phyloP scores from a whole-genome alignment of 2,113 vertebrate genomes.

The Lonchura striata region DNA sequence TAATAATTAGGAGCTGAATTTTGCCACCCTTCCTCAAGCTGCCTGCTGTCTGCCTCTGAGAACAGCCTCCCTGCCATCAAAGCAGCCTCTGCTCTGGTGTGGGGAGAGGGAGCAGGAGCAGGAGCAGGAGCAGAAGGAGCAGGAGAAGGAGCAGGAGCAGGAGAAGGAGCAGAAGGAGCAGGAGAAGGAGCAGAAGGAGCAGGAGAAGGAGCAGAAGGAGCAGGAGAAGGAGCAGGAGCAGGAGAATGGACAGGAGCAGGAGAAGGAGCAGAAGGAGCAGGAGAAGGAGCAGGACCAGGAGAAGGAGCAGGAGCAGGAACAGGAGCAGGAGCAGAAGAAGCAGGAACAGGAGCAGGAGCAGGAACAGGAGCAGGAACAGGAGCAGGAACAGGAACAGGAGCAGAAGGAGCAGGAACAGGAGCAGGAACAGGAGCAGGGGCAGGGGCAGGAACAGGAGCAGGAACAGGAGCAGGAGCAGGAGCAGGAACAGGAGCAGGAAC shows the following conservation, averaged over 20 bases:
- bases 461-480: not conserved
- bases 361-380: not conserved
- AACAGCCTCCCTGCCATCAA: not conserved
- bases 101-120: not conserved
- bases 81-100: not conserved
- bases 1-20: slow-evolving; percentile 56
- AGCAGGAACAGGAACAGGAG: not conserved
- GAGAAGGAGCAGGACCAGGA: not conserved
- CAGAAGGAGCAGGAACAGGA: not conserved
- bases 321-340: not conserved
- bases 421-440: not conserved
- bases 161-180: not conserved
- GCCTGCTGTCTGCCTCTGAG: not conserved
- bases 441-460: not conserved
- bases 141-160: not conserved
- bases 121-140: not conserved
- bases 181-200: not conserved
- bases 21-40: slow-evolving; percentile 7
- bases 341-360: not conserved
- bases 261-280: not conserved
- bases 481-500: not conserved
- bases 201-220: not conserved
- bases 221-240: not conserved
- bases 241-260: not conserved
- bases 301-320: not conserved